phyloP scores from a whole-genome alignment of 2,113 vertebrate genomes.

The Datnioides undecimradiatus region DNA sequence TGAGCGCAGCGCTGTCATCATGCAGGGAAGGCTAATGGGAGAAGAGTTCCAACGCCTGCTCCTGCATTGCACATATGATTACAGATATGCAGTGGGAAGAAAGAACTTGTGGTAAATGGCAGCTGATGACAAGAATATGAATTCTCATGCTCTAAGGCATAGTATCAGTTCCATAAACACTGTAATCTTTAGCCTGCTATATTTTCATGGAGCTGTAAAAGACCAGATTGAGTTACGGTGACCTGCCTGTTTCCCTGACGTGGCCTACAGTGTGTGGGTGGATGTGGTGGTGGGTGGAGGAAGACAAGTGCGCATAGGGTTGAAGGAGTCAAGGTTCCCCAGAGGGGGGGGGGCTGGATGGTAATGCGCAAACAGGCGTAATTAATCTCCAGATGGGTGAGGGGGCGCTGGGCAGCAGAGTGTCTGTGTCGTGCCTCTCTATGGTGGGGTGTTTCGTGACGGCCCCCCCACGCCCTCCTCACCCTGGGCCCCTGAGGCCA shows the following conservation, averaged over 20 bases:
- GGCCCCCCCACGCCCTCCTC: constrained; percentile 59
- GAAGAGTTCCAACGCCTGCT: constrained; percentile 34
- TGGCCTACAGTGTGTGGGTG: constrained; percentile 43
- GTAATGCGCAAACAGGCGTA: constrained; percentile 73
- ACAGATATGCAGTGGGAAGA: constrained; percentile 23
- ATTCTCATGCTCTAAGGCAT: constrained; percentile 11
- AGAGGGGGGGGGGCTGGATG: constrained; percentile 65
- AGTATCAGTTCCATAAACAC: constrained; percentile 38
- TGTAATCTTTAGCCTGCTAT: constrained; percentile 52
- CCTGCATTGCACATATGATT: constrained; percentile 58
- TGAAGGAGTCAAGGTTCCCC: constrained; percentile 77
- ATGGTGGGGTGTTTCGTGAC: constrained; percentile 63
- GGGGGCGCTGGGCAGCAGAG: constrained; percentile 54
- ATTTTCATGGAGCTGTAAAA: constrained; percentile 61
- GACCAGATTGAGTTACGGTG: constrained; percentile 55
- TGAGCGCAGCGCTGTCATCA: constrained; percentile 62
- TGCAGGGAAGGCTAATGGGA: constrained; percentile 57
- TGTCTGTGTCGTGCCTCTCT: constrained; percentile 62
- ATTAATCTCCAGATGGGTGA: constrained; percentile 80
- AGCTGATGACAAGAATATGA: constrained; percentile 43
- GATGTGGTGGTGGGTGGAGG: constrained; percentile 35
- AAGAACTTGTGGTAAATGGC: constrained; percentile 36
- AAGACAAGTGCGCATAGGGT: constrained; percentile 46
- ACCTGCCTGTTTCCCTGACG: constrained; percentile 47
- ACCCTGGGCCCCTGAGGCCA: constrained; percentile 69